phyloP scores from a whole-genome alignment of 2,888 invertebrate genomes.

The Malthinus seriepunctatus region DNA sequence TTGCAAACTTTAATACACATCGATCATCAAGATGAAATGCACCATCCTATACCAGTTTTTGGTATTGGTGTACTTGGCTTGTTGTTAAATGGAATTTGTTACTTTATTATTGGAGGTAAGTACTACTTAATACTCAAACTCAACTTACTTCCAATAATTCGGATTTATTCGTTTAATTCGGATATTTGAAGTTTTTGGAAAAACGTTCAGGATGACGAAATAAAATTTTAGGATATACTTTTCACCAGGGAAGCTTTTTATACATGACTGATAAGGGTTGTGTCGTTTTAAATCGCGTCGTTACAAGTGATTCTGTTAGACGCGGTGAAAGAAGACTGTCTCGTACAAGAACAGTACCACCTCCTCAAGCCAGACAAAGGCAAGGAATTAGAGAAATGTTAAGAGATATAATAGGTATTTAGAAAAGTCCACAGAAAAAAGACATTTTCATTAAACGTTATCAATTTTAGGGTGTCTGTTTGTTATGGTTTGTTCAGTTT shows the following conservation, averaged over 20 bases:
- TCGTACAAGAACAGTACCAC: constrained; percentile 47
- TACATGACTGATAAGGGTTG: constrained; percentile 66
- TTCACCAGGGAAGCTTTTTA: constrained; percentile 72
- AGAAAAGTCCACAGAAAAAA: background rate
- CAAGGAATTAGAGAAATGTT: constrained; percentile 65
- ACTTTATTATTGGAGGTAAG: constrained; percentile 77
- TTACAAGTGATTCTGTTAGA: constrained; percentile 49
- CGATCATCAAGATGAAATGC: constrained; percentile 72
- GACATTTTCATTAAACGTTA: constrained; percentile 3
- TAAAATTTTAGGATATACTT: constrained; percentile 61
- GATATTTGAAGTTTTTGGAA: too few relatives aligned
- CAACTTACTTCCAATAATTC: background rate
- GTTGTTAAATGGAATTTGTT: constrained; percentile 75
- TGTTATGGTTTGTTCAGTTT: constrained; percentile 69
- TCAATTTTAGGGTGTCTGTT: constrained; percentile 67
- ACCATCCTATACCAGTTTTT: constrained; percentile 74
- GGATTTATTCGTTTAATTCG: too few relatives aligned
- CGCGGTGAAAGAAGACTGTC: constrained; percentile 57
- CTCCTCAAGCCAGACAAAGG: constrained; percentile 52
- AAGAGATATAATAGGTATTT: constrained; percentile 63
- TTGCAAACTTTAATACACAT: constrained; percentile 79
- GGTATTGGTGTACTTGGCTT: constrained; percentile 73
- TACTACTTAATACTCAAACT: background rate
- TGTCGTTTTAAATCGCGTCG: constrained; percentile 63
- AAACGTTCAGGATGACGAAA: too few relatives aligned